Evolutionary conservation across 1,140 invertebrate species (phyloP).

Genomic region (Lucilia sericata): DNA sequence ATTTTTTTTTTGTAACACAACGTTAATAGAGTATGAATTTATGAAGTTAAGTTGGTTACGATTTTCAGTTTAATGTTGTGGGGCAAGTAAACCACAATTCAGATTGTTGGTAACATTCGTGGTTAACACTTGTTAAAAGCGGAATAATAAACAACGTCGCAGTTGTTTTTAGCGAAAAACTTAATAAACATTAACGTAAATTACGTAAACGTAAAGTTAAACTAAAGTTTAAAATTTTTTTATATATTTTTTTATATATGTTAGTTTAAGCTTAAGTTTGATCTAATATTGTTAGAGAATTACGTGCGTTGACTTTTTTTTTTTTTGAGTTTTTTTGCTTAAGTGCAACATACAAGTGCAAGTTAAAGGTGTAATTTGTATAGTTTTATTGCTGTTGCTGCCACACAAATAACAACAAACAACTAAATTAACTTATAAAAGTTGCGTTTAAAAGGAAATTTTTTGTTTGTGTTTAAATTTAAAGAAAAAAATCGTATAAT

Average conservation of each 20-base stretch:
- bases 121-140: conserved; percentile 21
- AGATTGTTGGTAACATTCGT: conserved; percentile 40
- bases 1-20: too few relatives aligned
- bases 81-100: conserved; percentile 28
- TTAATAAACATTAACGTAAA: conserved; percentile 17
- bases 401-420: background rate
- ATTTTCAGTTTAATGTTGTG: conserved; percentile 8
- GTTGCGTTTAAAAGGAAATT: background rate
- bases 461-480: background rate
- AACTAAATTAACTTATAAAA: background rate
- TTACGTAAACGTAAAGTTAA: background rate
- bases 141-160: conserved; percentile 1
- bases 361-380: conserved; percentile 42
- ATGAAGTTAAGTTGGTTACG: background rate
- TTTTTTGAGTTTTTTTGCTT: conserved; percentile 18
- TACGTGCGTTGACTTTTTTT: conserved; percentile 12
- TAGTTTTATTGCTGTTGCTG: background rate
- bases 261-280: background rate
- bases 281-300: background rate
- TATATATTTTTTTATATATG: too few relatives aligned
- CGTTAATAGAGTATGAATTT: background rate
- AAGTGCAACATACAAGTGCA: conserved; percentile 37
- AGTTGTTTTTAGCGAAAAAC: background rate
- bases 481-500: background rate
- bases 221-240: background rate